Base-by-base conservation (phyloP, 2,113 vertebrate species). In the Pitta sordida region DNA sequence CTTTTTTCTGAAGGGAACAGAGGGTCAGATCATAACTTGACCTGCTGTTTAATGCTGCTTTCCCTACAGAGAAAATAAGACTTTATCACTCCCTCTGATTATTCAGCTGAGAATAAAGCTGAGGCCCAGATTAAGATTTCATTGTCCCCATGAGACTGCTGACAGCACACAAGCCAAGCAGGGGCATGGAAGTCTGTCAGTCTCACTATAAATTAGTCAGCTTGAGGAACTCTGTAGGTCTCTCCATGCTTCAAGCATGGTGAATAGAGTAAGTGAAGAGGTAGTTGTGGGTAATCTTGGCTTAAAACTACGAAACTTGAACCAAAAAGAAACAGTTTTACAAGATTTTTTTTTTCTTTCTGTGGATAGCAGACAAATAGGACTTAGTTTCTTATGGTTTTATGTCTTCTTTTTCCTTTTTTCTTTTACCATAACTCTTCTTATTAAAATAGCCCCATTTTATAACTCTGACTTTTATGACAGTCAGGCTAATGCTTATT, bases 41-140 rank as follows among this genome's bases (percentile, higher is more conserved):
- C 92, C 85, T 90, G 34, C 62, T 93, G 62, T 67, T 93, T 91
- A 93, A 86, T 83, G 81, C 90, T 96, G 78, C 34, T 90, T 91
- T 95, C 37, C 34, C 53, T 83, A 73, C 82, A 53, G 82, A 84
- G 78, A 89, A 89, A 76, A 46, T 84, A 88, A 59, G 41, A 51
- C 78, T 94, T 85, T 85, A 91, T 88, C 49, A 23, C 90, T 93
- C 43, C 67, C 67, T 80, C 88, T 94, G 93, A 88, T 94, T 94
- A 88, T 73, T 75, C 88, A 95, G 44, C 92, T 80, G 88, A 93
- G 75, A 93, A 88, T 92, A 83, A 96, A 95, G 73, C 88, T 90
- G 89, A 77, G 34, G 60, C 46, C 41, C 59, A 74, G 90, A 95
- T 94, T 82, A 79, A 1, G 0, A 34, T 87, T 87, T 94, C 30